phyloP scores from a whole-genome alignment of 1,140 invertebrate species.

The Globodera rostochiensis region DNA sequence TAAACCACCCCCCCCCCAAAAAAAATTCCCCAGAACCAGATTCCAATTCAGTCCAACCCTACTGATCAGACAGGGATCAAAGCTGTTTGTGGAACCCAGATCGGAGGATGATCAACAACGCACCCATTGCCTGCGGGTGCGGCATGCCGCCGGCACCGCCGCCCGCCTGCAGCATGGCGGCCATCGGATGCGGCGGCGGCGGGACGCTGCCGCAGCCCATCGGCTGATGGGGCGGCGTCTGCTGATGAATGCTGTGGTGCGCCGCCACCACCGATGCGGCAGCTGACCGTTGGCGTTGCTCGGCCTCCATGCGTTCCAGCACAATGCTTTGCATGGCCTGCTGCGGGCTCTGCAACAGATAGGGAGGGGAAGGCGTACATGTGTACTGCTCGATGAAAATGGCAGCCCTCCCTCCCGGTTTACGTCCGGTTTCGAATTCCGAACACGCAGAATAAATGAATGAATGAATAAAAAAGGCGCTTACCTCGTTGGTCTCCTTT shows the following conservation, averaged over 20 bases:
- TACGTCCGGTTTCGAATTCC: neutral
- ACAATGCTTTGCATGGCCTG: conserved; percentile 27
- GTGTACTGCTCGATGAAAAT: too few relatives aligned
- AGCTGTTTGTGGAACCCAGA: too few relatives aligned
- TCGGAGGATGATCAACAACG: neutral
- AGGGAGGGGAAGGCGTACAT: too few relatives aligned
- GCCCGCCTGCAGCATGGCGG: conserved; percentile 4
- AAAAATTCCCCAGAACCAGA: too few relatives aligned
- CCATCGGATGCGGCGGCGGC: neutral
- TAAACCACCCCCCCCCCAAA: too few relatives aligned
- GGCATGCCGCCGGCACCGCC: neutral
- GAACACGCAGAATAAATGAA: neutral
- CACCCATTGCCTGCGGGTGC: conserved; percentile 1
- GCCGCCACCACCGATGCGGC: neutral
- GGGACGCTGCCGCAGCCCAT: neutral
- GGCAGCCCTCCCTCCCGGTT: neutral
- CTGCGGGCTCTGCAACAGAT: conserved; percentile 28
- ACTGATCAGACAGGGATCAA: too few relatives aligned
- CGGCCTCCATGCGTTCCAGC: conserved; percentile 2
- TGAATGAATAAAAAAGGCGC: too few relatives aligned
- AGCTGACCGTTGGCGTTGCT: neutral
- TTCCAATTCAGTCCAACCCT: neutral
- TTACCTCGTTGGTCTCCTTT: conserved; percentile 73
- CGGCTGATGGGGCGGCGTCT: conserved; percentile 25
- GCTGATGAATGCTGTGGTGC: neutral